Base-by-base conservation (phyloP, 2,797 vertebrate species). In the Anguilla marmorata region DNA sequence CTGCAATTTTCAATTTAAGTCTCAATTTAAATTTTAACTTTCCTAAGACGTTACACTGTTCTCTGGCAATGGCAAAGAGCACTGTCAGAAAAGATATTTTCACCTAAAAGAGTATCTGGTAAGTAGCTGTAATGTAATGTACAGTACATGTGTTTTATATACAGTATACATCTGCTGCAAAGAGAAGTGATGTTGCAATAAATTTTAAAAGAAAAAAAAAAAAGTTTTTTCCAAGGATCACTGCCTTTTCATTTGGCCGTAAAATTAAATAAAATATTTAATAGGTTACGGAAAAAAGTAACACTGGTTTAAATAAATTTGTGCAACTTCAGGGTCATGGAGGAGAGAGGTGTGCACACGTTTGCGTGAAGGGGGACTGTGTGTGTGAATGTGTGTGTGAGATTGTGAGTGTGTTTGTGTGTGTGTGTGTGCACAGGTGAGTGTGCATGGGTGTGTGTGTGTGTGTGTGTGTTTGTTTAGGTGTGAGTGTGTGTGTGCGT, bases 401-500 rank as follows among this genome's bases (percentile, higher is more conserved):
- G 41, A 41, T 41, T 41, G 19, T n/a, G 63, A 14, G 63, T 66
- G 24, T 66, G 63, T 66, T 9, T 66, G 63, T 66, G 63, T 66
- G 63, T 3, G 63, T 66, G 33, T 66, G 33, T 80, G 60, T 72
- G 85, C 69, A 58, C 27, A 21, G 52, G 85, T 86, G 85, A 45
- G 85, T 30, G 63, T 54, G 85, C 50, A 41, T 56, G 86, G 7
- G 86, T 48, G 85, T n/a, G 58, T 54, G 85, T 30, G 63, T 86
- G 85, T 50, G 63, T 74, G 85, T 50, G 85, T 72, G 85, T 86
- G 60, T 86, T 45, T 45, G 41, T 45, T 45, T 45, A 45, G 41
- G 41, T 58, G 56, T 19, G 12, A 14, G 12, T 14, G 56, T 58
- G 56, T 14, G 7, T 69, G 63, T 24, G 63, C 6, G 21, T 7